A percentile compares a stretch with the other conserved stretches of the same genome.
Evolutionary conservation across 2,113 vertebrate species (phyloP).

Genomic region (Hemiscyllium ocellatum): DNA sequence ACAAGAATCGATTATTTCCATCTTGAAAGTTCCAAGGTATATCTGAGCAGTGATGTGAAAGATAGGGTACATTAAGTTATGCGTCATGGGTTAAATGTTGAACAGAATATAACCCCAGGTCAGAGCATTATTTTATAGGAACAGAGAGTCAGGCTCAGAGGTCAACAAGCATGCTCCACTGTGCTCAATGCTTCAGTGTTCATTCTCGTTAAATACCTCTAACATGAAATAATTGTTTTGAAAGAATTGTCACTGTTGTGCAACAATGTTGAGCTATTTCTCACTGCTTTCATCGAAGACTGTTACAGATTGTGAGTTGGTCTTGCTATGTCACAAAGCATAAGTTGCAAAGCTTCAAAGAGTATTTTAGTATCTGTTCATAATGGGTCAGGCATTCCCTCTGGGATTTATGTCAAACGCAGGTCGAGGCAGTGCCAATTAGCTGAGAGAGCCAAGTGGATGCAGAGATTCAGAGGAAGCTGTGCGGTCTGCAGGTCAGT

Average conservation of each 20-base stretch:
- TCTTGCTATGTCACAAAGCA: background rate
- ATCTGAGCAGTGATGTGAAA: background rate
- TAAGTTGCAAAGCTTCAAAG: background rate
- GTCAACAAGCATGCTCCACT: background rate
- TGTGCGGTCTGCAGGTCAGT: background rate
- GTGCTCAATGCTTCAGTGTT: no score
- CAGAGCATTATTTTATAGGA: background rate
- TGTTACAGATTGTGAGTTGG: background rate
- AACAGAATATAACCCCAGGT: background rate
- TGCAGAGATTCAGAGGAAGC: background rate
- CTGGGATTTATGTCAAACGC: background rate
- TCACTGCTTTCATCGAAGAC: background rate
- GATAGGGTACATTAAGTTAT: background rate
- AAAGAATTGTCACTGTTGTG: background rate
- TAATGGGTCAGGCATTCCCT: background rate
- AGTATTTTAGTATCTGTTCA: background rate
- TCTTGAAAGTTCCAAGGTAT: background rate
- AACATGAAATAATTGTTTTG: background rate
- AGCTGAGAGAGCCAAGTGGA: background rate
- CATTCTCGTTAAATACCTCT: background rate
- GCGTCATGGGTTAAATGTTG: background rate
- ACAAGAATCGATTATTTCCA: background rate
- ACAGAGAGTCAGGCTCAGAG: background rate
- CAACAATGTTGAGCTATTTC: background rate
- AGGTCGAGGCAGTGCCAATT: background rate